Conservation (phyloP, 1,140 invertebrate genomes). For the Penaeus indicus region DNA sequence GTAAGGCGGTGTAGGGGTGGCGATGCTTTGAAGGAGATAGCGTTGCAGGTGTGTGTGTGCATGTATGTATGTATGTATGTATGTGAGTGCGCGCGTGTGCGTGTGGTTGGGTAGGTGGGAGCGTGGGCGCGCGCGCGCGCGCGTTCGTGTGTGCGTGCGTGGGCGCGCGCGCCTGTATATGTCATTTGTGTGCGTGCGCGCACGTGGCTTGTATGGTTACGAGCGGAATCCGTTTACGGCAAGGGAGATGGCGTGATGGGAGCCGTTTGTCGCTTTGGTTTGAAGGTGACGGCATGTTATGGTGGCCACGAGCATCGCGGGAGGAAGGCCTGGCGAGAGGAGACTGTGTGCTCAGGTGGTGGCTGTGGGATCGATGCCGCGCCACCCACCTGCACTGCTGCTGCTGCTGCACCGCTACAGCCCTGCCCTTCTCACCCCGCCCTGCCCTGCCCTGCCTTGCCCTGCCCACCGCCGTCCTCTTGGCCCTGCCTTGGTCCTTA, state of each 20-base stretch:
- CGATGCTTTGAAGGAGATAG: no score
- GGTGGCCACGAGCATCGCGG: not conserved
- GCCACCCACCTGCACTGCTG: slow-evolving; percentile 1
- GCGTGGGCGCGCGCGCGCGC: no score
- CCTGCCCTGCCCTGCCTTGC: not conserved
- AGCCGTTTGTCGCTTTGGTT: no score
- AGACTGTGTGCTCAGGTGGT: slow-evolving; percentile 19
- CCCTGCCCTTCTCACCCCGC: not conserved
- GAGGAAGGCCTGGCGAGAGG: not conserved
- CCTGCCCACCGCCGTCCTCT: not conserved
- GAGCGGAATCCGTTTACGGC: not conserved
- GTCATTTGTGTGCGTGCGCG: not conserved
- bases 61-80: no score
- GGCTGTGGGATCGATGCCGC: slow-evolving; percentile 3
- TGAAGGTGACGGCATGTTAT: no score
- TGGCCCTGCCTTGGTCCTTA: not conserved
- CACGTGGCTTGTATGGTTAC: not conserved
- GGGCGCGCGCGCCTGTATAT: no score
- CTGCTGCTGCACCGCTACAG: not conserved
- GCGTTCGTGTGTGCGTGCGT: no score
- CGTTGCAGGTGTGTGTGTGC: no score
- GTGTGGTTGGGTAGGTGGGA: no score
- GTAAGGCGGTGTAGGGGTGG: no score
- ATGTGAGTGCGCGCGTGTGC: no score
- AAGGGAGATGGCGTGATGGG: not conserved